Base-by-base conservation (phyloP, 2,113 vertebrate genomes). In the Xiphophorus hellerii region DNA sequence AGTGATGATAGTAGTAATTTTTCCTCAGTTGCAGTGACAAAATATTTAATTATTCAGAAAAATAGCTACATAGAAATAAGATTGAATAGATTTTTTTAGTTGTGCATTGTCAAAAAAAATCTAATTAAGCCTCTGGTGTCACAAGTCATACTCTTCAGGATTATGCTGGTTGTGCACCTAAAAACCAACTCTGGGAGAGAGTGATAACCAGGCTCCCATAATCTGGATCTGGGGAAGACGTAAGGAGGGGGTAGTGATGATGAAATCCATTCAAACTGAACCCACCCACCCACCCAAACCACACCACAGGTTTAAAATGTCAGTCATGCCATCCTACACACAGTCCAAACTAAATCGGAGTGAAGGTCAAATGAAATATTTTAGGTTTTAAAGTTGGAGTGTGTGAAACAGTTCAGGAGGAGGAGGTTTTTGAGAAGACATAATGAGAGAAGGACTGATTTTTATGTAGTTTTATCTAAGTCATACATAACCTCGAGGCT, bases 61-160 rank as follows among this genome's bases (percentile, higher is more conserved):
- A 70, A 69, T 64, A 83, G 78, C 79, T 61, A 81, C 87, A 88
- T 12, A 62, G 83, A 86, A 82, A 77, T 88, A 74, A 61, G 62
- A 73, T 70, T 90, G 88, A 94, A 87, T 90, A 90, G 90, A 94
- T 95, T 94, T 73, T 94, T 88, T 90, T 72, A 83, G 86, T 86
- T 80, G 69, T 84, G 65, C n/a, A 69, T 58, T 60, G 78, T 81
- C 73, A 89, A 25, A 42, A 86, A 82, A 87, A 87, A 91, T 92
- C 89, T 70, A 92, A 94, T 94, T 94, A 94, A 88, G 82, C 73
- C 76, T 88, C 61, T 27, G 76, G 83, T 73, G 73, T 91, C 83
- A 66, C 62, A 68, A 93, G 86, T 90, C 82, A 75, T 77, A 88
- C 85, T 87, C 77, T 44, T 37, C 73, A 73, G 90, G 93, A 92